phyloP scores from a whole-genome alignment of 2,797 vertebrate species.

The Helarctos malayanus region DNA sequence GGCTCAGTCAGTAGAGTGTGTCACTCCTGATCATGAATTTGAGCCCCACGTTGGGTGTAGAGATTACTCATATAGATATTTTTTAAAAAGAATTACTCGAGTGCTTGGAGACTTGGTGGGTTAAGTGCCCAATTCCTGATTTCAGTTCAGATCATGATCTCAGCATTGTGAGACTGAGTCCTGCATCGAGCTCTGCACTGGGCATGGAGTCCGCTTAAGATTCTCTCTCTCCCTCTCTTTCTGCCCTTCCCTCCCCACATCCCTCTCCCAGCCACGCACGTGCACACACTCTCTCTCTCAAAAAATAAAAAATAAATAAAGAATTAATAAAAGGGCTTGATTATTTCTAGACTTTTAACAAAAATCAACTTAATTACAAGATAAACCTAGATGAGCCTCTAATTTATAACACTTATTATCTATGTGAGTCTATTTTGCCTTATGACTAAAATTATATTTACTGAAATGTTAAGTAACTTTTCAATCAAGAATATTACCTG shows the following conservation, averaged over 20 bases:
- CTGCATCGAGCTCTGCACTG: not conserved
- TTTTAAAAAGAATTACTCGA: not conserved
- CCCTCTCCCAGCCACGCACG: not conserved
- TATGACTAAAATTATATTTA: slow-evolving; percentile 42
- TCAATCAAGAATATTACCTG: not conserved
- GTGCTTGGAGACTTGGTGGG: not conserved
- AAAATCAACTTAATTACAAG: slow-evolving; percentile 28
- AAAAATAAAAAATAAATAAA: not conserved
- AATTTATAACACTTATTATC: not conserved
- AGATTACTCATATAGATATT: not conserved
- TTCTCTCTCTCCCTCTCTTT: not conserved
- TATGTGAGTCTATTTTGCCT: slow-evolving; percentile 25
- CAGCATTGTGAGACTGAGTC: not conserved
- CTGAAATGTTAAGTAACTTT: slow-evolving; percentile 49
- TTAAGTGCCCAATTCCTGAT: not conserved
- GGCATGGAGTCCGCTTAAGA: not conserved
- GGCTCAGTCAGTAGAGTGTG: not conserved
- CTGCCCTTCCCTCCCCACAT: not conserved
- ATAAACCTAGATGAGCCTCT: not conserved
- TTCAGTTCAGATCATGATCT: not conserved
- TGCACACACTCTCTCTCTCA: not conserved
- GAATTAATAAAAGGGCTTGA: slow-evolving; percentile 2
- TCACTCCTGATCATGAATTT: not conserved
- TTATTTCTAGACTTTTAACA: slow-evolving; percentile 46
- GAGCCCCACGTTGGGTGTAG: not conserved